Conservation (phyloP, 1,140 invertebrate genomes). For the Venturia canescens region DNA sequence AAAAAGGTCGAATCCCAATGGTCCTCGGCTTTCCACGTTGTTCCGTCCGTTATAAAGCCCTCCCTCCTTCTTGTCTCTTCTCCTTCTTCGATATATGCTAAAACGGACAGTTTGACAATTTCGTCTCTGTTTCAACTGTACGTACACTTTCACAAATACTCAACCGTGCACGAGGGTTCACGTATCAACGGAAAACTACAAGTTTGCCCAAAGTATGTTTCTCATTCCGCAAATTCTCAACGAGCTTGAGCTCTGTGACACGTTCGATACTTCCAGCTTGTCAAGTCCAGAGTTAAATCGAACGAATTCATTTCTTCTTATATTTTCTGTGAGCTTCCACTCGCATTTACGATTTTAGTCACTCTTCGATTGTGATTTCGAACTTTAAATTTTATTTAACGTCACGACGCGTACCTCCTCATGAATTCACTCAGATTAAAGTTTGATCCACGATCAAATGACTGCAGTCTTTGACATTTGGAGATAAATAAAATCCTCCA, state of each 20-base stretch:
- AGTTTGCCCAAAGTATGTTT: background rate
- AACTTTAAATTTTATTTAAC: too few species aligned
- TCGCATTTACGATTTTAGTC: too few species aligned
- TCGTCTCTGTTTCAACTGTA: conserved; percentile 3
- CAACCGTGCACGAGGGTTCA: background rate
- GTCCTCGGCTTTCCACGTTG: conserved; percentile 13
- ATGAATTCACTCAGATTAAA: too few species aligned
- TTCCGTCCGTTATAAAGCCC: conserved; percentile 6
- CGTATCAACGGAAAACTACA: background rate
- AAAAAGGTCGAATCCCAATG: conserved; percentile 14
- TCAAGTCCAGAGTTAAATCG: background rate
- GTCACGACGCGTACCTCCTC: too few species aligned
- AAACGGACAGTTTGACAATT: conserved; percentile 3
- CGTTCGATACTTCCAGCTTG: background rate
- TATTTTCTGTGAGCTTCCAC: background rate
- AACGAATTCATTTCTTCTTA: background rate
- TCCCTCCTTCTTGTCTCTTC: background rate
- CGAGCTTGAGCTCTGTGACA: background rate
- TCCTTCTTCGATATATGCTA: background rate
- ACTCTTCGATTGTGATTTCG: too few species aligned
- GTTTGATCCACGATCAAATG: too few species aligned
- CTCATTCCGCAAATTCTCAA: conserved; percentile 4
- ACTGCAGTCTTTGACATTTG: too few species aligned
- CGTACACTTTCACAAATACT: background rate
- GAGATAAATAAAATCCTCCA: too few species aligned